Percentiles rank a stretch among this genome's conserved stretches.
phyloP scores from a whole-genome alignment of 2,797 vertebrate genomes.

The Heteromormyrus szaboi region DNA sequence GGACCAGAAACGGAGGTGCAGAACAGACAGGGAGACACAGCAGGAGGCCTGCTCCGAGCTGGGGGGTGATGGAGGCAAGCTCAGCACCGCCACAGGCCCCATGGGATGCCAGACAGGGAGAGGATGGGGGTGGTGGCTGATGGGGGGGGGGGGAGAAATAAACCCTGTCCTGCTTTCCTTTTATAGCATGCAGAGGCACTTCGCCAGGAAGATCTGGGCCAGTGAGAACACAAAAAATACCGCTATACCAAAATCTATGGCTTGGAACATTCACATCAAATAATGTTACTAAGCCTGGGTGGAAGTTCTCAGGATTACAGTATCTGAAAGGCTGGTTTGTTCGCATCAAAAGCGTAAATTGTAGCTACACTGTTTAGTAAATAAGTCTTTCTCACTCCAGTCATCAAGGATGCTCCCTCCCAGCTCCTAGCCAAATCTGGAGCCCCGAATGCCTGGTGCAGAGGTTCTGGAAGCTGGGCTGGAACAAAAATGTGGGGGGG shows the following conservation, averaged over 20 bases:
- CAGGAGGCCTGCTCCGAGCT: background rate
- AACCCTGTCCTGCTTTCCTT: conserved; percentile 4
- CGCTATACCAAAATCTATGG: background rate
- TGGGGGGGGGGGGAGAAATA: background rate
- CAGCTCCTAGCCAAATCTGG: background rate
- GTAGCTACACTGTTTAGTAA: background rate
- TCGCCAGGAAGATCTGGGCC: background rate
- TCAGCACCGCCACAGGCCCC: background rate
- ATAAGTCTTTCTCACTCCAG: background rate
- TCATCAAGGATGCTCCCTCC: background rate
- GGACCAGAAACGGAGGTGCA: background rate
- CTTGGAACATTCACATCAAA: background rate
- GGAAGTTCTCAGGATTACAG: background rate
- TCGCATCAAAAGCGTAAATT: background rate
- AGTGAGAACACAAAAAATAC: background rate
- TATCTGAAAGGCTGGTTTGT: background rate
- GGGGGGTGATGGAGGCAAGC: background rate
- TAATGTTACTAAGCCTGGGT: background rate
- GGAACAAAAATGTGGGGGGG: background rate
- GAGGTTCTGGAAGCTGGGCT: background rate
- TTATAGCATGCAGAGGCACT: background rate
- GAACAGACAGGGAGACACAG: background rate
- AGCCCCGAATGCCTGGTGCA: background rate
- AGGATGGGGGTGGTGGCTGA: background rate
- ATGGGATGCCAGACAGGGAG: background rate